Evolutionary conservation across 1,140 invertebrate genomes (phyloP).

Genomic region (Zaprionus africanus): DNA sequence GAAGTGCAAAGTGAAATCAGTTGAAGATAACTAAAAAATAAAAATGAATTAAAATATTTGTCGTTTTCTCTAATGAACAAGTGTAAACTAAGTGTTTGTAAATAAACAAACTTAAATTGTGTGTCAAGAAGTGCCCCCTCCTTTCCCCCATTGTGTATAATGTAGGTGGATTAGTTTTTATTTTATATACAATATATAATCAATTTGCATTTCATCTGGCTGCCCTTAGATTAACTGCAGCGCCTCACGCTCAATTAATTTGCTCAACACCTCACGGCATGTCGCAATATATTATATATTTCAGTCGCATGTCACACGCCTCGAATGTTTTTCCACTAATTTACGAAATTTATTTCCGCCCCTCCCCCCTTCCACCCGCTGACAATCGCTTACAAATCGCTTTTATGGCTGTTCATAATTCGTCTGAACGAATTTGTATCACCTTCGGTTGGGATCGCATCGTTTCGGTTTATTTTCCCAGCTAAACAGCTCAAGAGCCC

Average conservation of each 20-base stretch:
- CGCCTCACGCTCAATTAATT: constrained; percentile 62
- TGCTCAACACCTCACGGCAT: constrained; percentile 62
- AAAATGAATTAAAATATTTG: not conserved
- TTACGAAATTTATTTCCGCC: constrained; percentile 64
- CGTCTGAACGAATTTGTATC: constrained; percentile 49
- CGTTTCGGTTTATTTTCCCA: constrained; percentile 35
- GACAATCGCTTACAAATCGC: constrained; percentile 43
- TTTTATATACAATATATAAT: not conserved
- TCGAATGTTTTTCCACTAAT: constrained; percentile 58
- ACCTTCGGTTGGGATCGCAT: constrained; percentile 35
- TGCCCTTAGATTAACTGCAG: constrained; percentile 24
- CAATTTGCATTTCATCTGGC: constrained; percentile 1
- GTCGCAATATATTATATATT: constrained; percentile 56
- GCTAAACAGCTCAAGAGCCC: constrained; percentile 22
- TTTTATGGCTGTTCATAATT: constrained; percentile 63
- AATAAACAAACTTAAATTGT: constrained; percentile 4
- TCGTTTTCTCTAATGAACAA: not conserved
- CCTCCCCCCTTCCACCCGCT: not conserved
- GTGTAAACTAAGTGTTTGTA: constrained; percentile 5
- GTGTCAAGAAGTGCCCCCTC: not conserved
- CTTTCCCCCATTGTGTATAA: not conserved
- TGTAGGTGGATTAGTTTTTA: constrained; percentile 38
- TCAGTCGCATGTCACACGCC: constrained; percentile 57
- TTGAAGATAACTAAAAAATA: constrained; percentile 2
- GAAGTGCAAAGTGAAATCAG: constrained; percentile 3